Conservation (phyloP, 2,888 invertebrate species). For the Rhogogaster chlorosoma region DNA sequence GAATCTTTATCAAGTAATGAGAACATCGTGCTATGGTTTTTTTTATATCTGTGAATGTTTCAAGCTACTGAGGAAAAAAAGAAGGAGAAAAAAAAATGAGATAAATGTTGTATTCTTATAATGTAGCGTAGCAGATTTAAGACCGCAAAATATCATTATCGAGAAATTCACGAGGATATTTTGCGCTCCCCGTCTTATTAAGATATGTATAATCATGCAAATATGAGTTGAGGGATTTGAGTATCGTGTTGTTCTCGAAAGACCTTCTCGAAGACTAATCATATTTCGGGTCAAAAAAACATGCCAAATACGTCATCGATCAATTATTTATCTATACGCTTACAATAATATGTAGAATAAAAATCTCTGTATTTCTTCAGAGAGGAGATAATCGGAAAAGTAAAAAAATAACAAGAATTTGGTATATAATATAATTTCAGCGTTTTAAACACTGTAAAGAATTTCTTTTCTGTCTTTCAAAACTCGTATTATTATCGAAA, state of each 20-base stretch:
- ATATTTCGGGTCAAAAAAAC: neutral
- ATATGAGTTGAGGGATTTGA: neutral
- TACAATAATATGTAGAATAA: neutral
- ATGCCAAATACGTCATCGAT: neutral
- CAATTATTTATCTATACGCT: neutral
- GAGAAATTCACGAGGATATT: constrained; percentile 5
- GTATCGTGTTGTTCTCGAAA: neutral
- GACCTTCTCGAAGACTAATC: neutral
- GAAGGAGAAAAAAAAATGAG: neutral
- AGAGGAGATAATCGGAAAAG: neutral
- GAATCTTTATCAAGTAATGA: neutral
- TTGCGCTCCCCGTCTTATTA: neutral
- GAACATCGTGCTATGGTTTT: neutral
- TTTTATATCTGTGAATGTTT: neutral
- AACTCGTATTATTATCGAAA: neutral
- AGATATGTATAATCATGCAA: neutral
- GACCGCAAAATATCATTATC: neutral
- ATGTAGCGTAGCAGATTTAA: neutral
- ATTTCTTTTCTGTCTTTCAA: neutral
- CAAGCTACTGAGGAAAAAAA: neutral
- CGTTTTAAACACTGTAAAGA: neutral
- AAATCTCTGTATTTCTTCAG: neutral
- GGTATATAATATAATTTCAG: neutral
- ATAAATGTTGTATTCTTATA: neutral
- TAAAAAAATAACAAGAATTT: neutral